A percentile compares a stretch with the other conserved stretches of the same genome.
Evolutionary conservation across 2,113 vertebrate genomes (phyloP).

Genomic region (Siniperca chuatsi): DNA sequence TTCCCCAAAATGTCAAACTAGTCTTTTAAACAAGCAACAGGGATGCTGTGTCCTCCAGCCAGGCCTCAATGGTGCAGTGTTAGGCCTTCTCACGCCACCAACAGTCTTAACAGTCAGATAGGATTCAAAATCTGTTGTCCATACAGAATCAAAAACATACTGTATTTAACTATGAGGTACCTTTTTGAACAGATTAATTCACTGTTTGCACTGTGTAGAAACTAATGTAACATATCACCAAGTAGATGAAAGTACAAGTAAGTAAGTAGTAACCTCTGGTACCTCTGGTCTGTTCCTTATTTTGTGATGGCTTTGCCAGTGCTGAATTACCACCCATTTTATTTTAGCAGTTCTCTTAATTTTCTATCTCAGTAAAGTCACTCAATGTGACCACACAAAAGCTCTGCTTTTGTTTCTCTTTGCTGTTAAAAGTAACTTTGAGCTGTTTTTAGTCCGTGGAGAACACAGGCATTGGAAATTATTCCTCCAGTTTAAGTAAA

Average conservation of each 20-base stretch:
- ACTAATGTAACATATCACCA: background rate
- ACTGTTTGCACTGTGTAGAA: background rate
- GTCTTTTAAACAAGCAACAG: background rate
- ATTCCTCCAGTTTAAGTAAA: conserved; percentile 64
- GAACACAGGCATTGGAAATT: conserved; percentile 64
- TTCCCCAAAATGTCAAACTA: background rate
- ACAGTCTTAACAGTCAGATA: background rate
- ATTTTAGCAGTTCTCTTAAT: conserved; percentile 72
- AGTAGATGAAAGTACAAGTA: conserved; percentile 9
- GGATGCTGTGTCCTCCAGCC: background rate
- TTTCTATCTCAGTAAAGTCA: conserved; percentile 75
- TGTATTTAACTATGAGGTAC: background rate
- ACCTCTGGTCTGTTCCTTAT: conserved; percentile 57
- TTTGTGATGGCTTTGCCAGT: conserved; percentile 41
- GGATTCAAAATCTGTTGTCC: background rate
- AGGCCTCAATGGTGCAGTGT: too few relatives aligned
- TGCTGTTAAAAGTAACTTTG: conserved; percentile 62
- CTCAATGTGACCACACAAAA: conserved; percentile 72
- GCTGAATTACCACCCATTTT: conserved; percentile 65
- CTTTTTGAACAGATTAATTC: background rate
- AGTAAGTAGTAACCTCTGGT: background rate
- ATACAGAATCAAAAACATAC: background rate
- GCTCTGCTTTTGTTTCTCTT: conserved; percentile 60
- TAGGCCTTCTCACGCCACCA: background rate
- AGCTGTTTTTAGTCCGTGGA: conserved; percentile 69